Conservation (phyloP, 2,797 vertebrate species). For the Arremon brunneinucha region DNA sequence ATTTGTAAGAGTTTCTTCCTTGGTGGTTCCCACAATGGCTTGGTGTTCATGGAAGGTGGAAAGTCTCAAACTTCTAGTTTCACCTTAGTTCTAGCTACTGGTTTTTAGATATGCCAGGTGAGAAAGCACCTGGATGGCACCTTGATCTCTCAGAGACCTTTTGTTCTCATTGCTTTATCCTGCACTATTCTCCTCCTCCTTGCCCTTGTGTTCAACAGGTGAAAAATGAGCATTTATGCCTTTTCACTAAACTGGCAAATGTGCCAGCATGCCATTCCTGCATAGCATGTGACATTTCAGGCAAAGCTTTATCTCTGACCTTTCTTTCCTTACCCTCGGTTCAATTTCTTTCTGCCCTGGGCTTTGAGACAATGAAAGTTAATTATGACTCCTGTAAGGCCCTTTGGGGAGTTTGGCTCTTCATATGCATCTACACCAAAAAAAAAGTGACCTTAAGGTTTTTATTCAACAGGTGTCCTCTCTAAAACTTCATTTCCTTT, state of each 20-base stretch:
- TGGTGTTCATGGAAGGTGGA: background rate
- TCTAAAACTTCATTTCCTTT: background rate
- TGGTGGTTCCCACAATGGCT: background rate
- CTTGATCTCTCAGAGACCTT: background rate
- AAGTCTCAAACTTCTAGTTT: background rate
- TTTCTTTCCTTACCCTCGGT: constrained; percentile 33
- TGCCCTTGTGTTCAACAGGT: background rate
- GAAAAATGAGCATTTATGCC: background rate
- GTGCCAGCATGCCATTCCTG: background rate
- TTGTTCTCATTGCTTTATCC: background rate
- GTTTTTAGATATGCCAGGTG: background rate
- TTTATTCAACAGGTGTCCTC: background rate
- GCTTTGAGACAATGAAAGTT: constrained; percentile 39
- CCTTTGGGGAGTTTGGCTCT: background rate
- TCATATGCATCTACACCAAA: background rate
- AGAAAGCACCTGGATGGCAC: background rate
- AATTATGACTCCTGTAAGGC: constrained; percentile 40
- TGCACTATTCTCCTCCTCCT: background rate
- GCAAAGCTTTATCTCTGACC: constrained; percentile 28
- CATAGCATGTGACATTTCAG: background rate
- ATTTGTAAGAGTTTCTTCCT: background rate
- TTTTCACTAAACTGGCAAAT: background rate
- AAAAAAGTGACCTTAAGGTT: background rate
- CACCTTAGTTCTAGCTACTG: background rate
- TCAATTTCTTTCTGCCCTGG: constrained; percentile 50